Base-by-base conservation (phyloP, 2,888 invertebrate species). In the Asteroscopus sphinx region DNA sequence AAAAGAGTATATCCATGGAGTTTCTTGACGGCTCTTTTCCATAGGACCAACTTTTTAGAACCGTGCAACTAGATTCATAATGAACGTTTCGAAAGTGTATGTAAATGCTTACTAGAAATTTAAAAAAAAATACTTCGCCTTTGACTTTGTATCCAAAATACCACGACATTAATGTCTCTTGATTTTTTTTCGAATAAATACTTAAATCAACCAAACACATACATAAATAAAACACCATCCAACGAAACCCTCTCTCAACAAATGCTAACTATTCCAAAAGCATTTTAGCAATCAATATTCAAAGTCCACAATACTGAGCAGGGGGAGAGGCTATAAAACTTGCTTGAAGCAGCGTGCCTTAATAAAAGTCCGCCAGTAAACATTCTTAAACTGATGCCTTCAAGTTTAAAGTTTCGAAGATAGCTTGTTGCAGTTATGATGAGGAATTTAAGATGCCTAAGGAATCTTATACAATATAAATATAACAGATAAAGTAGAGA, bases 331-430 rank as follows among this genome's bases (percentile, higher is more conserved):
- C 59, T 51, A 68, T 67, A 64, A 65, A 72, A 72, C 68, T 72
- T 61, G 54, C 54, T 36, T 40, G 21, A 70, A 69, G 55, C 70
- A 72, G 63, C 68, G 51, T 58, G 73, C 73, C 58, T 77, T 77
- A 79, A 82, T 82, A 80, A 80, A 81, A 79, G 60, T 75, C 68
- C 15, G 35, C 25, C 33, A 36, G 12, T 12, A 7, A 28, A 51
- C 42, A 63, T 58, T 73, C 46, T 58, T 60, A 48, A 11, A 3
- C 21, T 25, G 12, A 42, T 15, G 41, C 33, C 21, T 17, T 9
- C 0, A 16, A 48, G 13, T 33, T 17, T 9, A 0, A 16, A 48
- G 13, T 33, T 62, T 33, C 6, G 8, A 30, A 11, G 11, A 41
- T 6, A 26, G 3, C 35, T 45, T 1, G 9, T 33, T 3, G 9